Evolutionary conservation across 2,888 invertebrate species (phyloP).

Genomic region (Perithous albicinctus): DNA sequence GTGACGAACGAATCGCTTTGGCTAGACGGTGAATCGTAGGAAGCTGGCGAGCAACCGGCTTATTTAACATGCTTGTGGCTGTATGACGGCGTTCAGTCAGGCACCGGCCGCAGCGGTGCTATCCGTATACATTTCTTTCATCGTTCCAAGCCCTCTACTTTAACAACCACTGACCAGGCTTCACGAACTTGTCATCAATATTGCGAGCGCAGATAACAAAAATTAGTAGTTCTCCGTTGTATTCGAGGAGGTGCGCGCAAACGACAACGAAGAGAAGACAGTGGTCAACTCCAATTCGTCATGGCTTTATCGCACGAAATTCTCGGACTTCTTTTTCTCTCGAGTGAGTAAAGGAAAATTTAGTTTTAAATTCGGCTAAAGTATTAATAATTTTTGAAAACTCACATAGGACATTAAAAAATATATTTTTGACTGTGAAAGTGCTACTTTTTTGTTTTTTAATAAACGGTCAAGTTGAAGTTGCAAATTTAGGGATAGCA

Average conservation of each 20-base stretch:
- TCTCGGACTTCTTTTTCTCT: slow-evolving; percentile 32
- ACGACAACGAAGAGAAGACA: not conserved
- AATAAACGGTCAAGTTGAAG: too few relatives aligned
- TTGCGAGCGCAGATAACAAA: not conserved
- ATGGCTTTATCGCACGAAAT: not conserved
- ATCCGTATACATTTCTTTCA: slow-evolving; percentile 43
- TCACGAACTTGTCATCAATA: not conserved
- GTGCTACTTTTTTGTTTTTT: too few relatives aligned
- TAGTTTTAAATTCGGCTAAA: too few relatives aligned
- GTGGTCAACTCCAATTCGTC: slow-evolving; percentile 2
- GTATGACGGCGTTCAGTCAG: slow-evolving; percentile 75
- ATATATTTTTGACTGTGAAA: too few relatives aligned
- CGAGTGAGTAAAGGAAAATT: slow-evolving; percentile 39
- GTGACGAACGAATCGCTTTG: slow-evolving; percentile 35
- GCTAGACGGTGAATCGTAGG: slow-evolving; percentile 49
- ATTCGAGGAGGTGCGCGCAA: not conserved
- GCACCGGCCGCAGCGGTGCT: slow-evolving; percentile 70
- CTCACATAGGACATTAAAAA: too few relatives aligned
- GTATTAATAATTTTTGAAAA: too few relatives aligned
- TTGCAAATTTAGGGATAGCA: too few relatives aligned
- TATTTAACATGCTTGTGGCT: slow-evolving; percentile 78
- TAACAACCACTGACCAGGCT: not conserved
- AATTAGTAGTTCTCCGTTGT: not conserved
- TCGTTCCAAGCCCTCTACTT: not conserved
- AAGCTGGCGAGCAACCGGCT: slow-evolving; percentile 64